Conservation (phyloP, 1,140 invertebrate species). For the roundworm (Caenorhabditis elegans) region DNA sequence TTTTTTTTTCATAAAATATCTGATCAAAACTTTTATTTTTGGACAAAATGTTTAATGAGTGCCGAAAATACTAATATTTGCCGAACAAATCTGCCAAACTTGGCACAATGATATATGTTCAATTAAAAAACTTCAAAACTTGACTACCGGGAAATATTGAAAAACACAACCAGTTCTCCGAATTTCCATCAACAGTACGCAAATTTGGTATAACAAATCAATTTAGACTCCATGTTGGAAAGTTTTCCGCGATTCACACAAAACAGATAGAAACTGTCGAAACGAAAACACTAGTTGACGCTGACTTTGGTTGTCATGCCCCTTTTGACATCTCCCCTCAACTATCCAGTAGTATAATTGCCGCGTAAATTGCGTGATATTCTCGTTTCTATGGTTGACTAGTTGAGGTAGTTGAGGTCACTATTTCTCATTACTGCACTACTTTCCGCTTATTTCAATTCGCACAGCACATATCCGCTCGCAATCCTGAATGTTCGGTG, state of each 20-base stretch:
- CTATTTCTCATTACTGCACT: neutral
- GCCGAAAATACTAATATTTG: too few relatives aligned
- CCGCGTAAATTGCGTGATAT: constrained; percentile 20
- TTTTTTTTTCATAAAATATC: too few relatives aligned
- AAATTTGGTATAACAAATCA: neutral
- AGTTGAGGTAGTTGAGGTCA: neutral
- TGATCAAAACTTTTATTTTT: too few relatives aligned
- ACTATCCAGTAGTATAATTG: constrained; percentile 28
- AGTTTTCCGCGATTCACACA: too few relatives aligned
- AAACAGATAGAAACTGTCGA: neutral
- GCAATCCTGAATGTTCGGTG: neutral
- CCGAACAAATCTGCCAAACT: too few relatives aligned
- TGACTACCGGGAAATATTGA: too few relatives aligned
- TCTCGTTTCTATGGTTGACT: neutral
- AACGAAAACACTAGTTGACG: neutral
- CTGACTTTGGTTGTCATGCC: neutral
- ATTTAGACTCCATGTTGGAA: too few relatives aligned
- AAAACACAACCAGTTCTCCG: neutral
- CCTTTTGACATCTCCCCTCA: neutral
- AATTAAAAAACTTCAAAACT: too few relatives aligned
- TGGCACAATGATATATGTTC: too few relatives aligned
- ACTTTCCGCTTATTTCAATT: neutral
- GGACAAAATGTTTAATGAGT: too few relatives aligned
- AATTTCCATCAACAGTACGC: too few relatives aligned
- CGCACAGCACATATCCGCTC: neutral